Evolutionary conservation across 2,888 invertebrate genomes (phyloP), one percentile per base, ranked within the genome.

Genomic region (Halictus ligatus): DNA sequence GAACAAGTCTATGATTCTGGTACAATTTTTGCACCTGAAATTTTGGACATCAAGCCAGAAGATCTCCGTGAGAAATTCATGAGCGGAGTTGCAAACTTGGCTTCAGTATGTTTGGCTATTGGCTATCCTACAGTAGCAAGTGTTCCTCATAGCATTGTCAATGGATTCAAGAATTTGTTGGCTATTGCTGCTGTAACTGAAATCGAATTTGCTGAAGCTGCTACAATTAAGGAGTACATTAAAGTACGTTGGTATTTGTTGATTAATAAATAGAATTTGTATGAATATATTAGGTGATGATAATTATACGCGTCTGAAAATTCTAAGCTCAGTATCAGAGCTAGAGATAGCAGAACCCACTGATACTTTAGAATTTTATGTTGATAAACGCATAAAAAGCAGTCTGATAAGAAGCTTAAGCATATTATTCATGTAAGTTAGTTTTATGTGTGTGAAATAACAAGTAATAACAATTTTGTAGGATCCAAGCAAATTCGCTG

Each of bases 1-100:
- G 98, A 98, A 95, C 98, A 98, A 97, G 99, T 99, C 2, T 99
- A 99, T 93, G 99, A 99, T 95, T 99, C 99, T 88, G 99, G 99
- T 83, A 99, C 99, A 91, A 98, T 99, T 94, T 99, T 99, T 95
- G 98, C 98, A 29, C 99, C 99, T 1, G 98, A 98, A 91, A 99
- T 99, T 94, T 96, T 99, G 94, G 99, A 99, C 96, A 99, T 99
- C 96, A 99, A 99, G 94, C 98, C 99, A 15, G 99, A 99, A 95
- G 99, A 99, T 95, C 96, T 99, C 84, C 97, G 98, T 80, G 97
- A 97, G 89, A 98, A 98, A 95, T 99, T 99, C 97, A 96, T 98
- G 96, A 97, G 97, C 96, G 99, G 99, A 91, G 99, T 99, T 74
- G 97, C 98, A 90, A 99, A 99, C 93, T 97, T 99, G 94, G 99